phyloP scores from a whole-genome alignment of 2,797 vertebrate genomes.

The Acanthopagrus latus region DNA sequence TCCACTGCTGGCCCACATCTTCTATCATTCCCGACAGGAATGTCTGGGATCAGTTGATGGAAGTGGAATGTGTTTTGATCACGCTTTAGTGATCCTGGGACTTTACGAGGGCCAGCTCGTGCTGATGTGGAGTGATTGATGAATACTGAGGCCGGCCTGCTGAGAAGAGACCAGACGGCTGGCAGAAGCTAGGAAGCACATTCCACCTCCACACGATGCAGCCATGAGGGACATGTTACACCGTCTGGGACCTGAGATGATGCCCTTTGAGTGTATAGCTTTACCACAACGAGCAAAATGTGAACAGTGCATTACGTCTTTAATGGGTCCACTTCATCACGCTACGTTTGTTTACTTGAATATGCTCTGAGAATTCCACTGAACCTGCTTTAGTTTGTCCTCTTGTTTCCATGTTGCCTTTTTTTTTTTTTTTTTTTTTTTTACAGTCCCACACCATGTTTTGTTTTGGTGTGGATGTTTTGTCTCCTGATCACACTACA shows the following conservation, averaged over 20 bases:
- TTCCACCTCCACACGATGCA: conserved; percentile 55
- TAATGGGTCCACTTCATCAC: conserved; percentile 52
- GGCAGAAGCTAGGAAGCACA: conserved; percentile 41
- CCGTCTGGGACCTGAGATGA: conserved; percentile 26
- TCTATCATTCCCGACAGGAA: conserved; percentile 54
- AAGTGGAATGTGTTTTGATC: conserved; percentile 68
- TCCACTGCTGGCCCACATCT: conserved; percentile 33
- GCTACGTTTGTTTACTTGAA: conserved; percentile 76
- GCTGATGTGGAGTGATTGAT: conserved; percentile 62
- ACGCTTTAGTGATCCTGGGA: conserved; percentile 52
- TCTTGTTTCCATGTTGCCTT: conserved; percentile 65
- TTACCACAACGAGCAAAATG: conserved; percentile 47
- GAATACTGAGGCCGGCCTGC: conserved; percentile 45
- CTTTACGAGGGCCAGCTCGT: conserved; percentile 44
- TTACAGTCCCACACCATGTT: conserved; percentile 21
- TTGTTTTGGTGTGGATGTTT: conserved; percentile 28
- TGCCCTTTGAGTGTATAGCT: conserved; percentile 22
- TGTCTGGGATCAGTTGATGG: conserved; percentile 20
- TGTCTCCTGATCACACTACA: conserved; percentile 34
- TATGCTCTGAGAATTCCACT: conserved; percentile 71
- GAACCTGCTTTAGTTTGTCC: conserved; percentile 59
- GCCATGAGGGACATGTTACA: conserved; percentile 27
- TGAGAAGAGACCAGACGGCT: conserved; percentile 42
- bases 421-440: conserved; percentile 17
- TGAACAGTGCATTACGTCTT: conserved; percentile 57